phyloP scores from a whole-genome alignment of 2,888 invertebrate species.

The Cryptus viduatorius region DNA sequence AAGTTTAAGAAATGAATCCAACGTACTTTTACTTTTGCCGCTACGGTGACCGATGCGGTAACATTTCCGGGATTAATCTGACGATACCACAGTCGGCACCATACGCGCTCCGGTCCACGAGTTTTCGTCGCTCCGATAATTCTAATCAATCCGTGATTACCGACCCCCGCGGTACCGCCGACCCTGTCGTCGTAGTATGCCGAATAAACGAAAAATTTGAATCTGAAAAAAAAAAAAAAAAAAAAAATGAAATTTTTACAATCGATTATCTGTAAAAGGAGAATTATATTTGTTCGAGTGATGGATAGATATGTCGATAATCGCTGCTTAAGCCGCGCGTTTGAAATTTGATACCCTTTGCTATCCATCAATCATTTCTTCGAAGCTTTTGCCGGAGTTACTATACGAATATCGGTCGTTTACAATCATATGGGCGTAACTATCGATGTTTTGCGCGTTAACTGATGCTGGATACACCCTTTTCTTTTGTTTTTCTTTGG shows the following conservation, averaged over 20 bases:
- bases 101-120: constrained; percentile 92
- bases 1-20: not conserved
- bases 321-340: not conserved
- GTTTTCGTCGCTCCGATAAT: constrained; percentile 96
- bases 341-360: not conserved
- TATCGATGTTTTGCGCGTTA: no score
- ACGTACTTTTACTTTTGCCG: constrained; percentile 91
- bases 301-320: constrained; percentile 15
- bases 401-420: no score
- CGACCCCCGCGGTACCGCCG: constrained; percentile 69
- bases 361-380: constrained; percentile 2
- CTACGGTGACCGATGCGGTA: constrained; percentile 88
- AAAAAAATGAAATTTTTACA: not conserved
- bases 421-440: no score
- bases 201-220: constrained; percentile 96
- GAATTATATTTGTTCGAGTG: not conserved
- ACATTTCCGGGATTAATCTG: constrained; percentile 83
- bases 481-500: no score
- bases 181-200: constrained; percentile 93
- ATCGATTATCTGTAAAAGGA: not conserved
- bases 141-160: constrained; percentile 87
- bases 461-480: no score
- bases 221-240: constrained; percentile 86
- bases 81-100: constrained; percentile 92
- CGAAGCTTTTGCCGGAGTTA: not conserved